A percentile compares a stretch with the other conserved stretches of the same genome.
Conservation (phyloP, 35 echinoderm and acorn worm genomes). For the Lytechinus pictus region DNA sequence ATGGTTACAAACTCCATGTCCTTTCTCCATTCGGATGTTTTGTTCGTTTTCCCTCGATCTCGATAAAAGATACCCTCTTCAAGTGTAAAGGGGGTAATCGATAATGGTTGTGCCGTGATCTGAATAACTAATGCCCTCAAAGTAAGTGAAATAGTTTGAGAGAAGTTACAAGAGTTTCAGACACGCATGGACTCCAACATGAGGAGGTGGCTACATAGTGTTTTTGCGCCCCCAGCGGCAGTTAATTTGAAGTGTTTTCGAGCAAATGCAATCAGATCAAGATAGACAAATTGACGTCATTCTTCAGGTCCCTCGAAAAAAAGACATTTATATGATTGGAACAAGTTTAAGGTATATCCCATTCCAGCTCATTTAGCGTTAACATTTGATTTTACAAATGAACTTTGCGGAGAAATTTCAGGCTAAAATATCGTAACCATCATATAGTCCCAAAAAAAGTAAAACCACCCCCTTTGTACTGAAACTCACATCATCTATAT, state of each 20-base stretch:
- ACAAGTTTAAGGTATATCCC: no score
- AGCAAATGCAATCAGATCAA: neutral
- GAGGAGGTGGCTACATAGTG: neutral
- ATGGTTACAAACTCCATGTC: neutral
- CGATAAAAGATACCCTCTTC: neutral
- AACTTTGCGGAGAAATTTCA: no score
- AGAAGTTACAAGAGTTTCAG: neutral
- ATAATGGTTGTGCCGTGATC: neutral
- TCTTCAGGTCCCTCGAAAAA: neutral
- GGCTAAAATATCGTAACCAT: no score
- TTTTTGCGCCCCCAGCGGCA: neutral
- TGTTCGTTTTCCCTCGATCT: neutral
- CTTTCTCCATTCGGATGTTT: neutral
- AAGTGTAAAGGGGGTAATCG: neutral
- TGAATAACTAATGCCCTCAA: neutral
- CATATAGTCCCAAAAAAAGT: no score
- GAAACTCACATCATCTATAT: no score
- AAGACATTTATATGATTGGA: neutral
- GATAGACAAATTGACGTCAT: neutral
- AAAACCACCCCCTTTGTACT: no score
- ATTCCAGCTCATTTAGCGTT: no score
- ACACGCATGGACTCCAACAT: neutral
- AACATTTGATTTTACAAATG: no score
- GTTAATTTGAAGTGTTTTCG: neutral
- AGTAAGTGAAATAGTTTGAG: neutral